Conservation (phyloP, 2,888 invertebrate species). For the Philonicus albiceps region DNA sequence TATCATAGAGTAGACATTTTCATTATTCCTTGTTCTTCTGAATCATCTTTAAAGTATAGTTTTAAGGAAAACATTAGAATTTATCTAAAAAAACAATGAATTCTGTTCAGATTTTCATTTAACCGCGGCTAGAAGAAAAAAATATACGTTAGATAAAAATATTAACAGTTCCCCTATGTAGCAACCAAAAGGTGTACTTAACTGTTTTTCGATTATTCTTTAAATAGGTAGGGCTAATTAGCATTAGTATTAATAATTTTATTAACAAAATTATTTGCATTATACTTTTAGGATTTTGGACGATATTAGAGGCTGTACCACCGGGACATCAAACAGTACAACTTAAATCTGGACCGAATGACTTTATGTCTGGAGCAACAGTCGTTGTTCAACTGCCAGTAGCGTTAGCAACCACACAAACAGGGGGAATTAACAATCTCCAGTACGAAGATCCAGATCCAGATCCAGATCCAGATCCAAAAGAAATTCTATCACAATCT, state of each 20-base stretch:
- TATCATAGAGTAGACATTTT: background rate
- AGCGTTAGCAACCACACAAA: background rate
- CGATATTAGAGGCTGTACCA: constrained; percentile 61
- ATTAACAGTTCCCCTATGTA: background rate
- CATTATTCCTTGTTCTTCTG: background rate
- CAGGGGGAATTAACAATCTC: background rate
- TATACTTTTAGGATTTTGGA: constrained; percentile 58
- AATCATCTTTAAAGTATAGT: background rate
- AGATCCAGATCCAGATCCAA: constrained; percentile 41
- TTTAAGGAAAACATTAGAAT: background rate
- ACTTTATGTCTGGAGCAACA: constrained; percentile 29
- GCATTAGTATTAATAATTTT: background rate
- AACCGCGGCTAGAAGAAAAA: background rate
- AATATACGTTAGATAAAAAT: background rate
- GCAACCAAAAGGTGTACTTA: background rate
- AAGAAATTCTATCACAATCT: constrained; percentile 21
- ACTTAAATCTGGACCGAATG: constrained; percentile 49
- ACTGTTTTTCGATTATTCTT: background rate
- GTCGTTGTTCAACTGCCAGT: constrained; percentile 47
- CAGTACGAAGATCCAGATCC: constrained; percentile 43
- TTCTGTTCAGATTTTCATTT: background rate
- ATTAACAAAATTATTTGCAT: constrained; percentile 40
- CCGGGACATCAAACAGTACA: constrained; percentile 50
- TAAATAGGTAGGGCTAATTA: background rate
- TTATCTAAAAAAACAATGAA: background rate